phyloP scores from a whole-genome alignment of 1,140 invertebrate genomes.

The Dinothrombium tinctorium region DNA sequence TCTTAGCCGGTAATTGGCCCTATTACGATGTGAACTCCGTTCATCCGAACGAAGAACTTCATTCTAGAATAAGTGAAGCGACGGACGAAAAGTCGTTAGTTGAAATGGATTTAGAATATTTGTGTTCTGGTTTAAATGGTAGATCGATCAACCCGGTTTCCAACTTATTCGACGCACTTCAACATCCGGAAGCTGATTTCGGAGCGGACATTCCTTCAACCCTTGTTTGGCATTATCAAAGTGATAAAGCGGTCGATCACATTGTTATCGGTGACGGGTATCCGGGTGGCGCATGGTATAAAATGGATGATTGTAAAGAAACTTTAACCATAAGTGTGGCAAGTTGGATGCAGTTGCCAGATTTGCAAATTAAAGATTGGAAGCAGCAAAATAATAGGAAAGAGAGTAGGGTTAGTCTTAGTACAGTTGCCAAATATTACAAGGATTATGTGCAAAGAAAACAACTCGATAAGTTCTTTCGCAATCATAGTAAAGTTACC shows the following conservation, averaged over 20 bases:
- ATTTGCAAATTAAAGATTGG: slow-evolving; percentile 35
- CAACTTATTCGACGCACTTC: slow-evolving; percentile 44
- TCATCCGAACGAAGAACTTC: slow-evolving; percentile 47
- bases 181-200: slow-evolving; percentile 59
- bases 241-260: slow-evolving; percentile 40
- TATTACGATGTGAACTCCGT: slow-evolving; percentile 38
- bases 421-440: slow-evolving; percentile 54
- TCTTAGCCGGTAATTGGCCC: slow-evolving; percentile 57
- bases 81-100: slow-evolving; percentile 9
- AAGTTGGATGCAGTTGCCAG: slow-evolving; percentile 66
- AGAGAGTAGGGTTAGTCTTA: slow-evolving; percentile 36
- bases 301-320: slow-evolving; percentile 17
- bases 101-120: slow-evolving; percentile 24
- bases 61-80: slow-evolving; percentile 28
- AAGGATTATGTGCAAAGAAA: slow-evolving; percentile 40
- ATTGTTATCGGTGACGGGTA: slow-evolving; percentile 52
- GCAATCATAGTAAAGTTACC: slow-evolving; percentile 32
- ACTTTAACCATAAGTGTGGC: slow-evolving; percentile 54
- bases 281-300: slow-evolving; percentile 61
- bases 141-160: slow-evolving; percentile 55
- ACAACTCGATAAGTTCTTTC: slow-evolving; percentile 35
- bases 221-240: slow-evolving; percentile 39
- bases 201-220: slow-evolving; percentile 44
- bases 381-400: slow-evolving; percentile 15
- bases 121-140: slow-evolving; percentile 44